Evolutionary conservation across 2,888 invertebrate species (phyloP).

Genomic region (Drosophila cyrtoloma): DNA sequence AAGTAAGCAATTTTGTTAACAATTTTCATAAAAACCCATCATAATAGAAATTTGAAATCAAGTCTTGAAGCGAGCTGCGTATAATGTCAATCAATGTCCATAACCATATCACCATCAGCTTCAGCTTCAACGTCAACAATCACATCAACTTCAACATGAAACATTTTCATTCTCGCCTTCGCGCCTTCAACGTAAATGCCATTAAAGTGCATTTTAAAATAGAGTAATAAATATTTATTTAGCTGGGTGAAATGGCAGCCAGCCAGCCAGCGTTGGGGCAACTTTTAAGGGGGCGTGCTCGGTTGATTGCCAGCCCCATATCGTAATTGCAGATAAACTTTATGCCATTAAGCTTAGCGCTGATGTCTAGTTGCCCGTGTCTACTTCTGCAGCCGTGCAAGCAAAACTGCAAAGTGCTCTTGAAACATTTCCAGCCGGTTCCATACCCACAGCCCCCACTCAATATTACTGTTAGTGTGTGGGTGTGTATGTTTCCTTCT

Average conservation of each 20-base stretch:
- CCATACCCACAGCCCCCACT: conserved; percentile 9
- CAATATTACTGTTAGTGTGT: neutral
- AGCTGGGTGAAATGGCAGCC: conserved; percentile 24
- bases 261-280: neutral
- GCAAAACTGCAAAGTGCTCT: conserved; percentile 69
- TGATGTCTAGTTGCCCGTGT: conserved; percentile 53
- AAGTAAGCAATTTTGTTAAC: conserved; percentile 14
- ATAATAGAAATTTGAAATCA: conserved; percentile 31
- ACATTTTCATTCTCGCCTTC: conserved; percentile 19
- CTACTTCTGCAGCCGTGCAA: conserved; percentile 15
- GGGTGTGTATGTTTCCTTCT: neutral
- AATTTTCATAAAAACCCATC: conserved; percentile 17
- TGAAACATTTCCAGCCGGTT: conserved; percentile 61
- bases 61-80: neutral
- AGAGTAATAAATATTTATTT: conserved; percentile 74
- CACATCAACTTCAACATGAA: conserved; percentile 16
- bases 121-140: conserved; percentile 1
- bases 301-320: conserved; percentile 65
- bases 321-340: conserved; percentile 82
- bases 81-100: conserved; percentile 44
- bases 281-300: conserved; percentile 11
- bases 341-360: conserved; percentile 78
- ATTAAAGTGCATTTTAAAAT: conserved; percentile 76
- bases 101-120: conserved; percentile 17
- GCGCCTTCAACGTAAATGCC: conserved; percentile 37